These are phyloP conservation scores for Linurgus olivaceus DNA, from an alignment of 2,797 vertebrate species.

Conservation along the genomic window DNA sequence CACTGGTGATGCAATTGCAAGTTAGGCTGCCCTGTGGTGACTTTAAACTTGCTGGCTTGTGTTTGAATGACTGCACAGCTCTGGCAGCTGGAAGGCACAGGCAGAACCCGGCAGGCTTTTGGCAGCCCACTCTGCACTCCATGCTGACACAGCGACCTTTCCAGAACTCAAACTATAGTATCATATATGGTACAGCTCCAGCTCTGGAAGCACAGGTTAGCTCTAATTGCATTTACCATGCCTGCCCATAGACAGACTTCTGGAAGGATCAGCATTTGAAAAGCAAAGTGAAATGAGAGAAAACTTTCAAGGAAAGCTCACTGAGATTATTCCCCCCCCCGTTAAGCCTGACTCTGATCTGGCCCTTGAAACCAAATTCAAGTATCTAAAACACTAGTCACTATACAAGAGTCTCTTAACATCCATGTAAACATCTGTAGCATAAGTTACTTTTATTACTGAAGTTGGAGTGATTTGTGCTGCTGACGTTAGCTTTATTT, in stretches of 20 bases:
- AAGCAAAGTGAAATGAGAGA: background rate
- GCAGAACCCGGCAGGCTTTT: background rate
- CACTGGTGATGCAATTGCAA: background rate
- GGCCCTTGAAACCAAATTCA: background rate
- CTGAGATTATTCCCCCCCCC: rapidly evolving
- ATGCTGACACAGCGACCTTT: background rate
- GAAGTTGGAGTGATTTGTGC: background rate
- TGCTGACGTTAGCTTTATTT: background rate
- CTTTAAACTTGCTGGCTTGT: background rate
- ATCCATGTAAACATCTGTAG: background rate
- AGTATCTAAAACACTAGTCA: background rate
- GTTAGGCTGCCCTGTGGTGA: background rate
- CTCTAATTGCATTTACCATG: background rate
- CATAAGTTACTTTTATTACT: background rate
- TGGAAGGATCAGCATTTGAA: background rate
- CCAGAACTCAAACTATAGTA: background rate
- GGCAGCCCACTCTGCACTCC: background rate
- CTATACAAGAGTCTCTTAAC: background rate
- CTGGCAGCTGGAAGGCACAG: background rate
- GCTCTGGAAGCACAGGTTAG: background rate
- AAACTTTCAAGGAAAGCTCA: background rate
- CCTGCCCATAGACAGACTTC: background rate
- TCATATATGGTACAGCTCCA: background rate
- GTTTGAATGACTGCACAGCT: background rate
- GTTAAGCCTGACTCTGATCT: background rate